Evolutionary conservation across 2,888 invertebrate genomes (phyloP).

Genomic region (Amblyteles armatorius): DNA sequence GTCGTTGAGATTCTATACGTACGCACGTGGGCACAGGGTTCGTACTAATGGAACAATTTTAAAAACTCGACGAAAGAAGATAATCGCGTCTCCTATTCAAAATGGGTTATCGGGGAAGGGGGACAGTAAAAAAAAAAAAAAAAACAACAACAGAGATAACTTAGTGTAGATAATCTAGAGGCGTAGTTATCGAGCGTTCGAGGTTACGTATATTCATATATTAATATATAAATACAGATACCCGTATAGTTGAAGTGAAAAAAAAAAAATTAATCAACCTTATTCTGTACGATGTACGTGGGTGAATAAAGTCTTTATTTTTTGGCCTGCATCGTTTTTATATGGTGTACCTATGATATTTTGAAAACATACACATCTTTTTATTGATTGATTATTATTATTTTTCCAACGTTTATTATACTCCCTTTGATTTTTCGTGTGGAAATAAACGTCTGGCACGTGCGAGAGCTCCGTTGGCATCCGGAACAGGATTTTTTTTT

Average conservation of each 20-base stretch:
- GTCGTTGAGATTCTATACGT: slow-evolving; percentile 38
- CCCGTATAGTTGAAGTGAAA: slow-evolving; percentile 72
- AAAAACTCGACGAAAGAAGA: slow-evolving; percentile 48
- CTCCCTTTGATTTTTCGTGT: background rate
- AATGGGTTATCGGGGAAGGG: slow-evolving; percentile 13
- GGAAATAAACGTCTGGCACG: background rate
- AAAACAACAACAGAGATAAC: slow-evolving; percentile 54
- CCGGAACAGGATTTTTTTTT: too few relatives aligned
- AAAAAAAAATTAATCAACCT: slow-evolving; percentile 78
- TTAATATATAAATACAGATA: slow-evolving; percentile 68
- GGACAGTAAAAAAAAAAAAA: slow-evolving; percentile 36
- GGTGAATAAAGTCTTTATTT: slow-evolving; percentile 82
- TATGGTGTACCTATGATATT: slow-evolving; percentile 72
- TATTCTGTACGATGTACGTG: slow-evolving; percentile 82
- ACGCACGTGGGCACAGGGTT: slow-evolving; percentile 44
- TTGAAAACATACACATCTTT: background rate
- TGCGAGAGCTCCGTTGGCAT: background rate
- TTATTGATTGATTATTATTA: background rate
- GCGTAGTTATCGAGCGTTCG: slow-evolving; percentile 73
- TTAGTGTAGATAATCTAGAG: slow-evolving; percentile 77
- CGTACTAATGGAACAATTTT: slow-evolving; percentile 61
- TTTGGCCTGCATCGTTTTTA: slow-evolving; percentile 82
- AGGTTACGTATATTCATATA: slow-evolving; percentile 66
- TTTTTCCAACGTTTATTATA: background rate
- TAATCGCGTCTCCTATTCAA: slow-evolving; percentile 54